A percentile compares a stretch with the other conserved stretches of the same genome.
Evolutionary conservation across 2,888 invertebrate genomes (phyloP).

Genomic region (Bellardia bayeri): DNA sequence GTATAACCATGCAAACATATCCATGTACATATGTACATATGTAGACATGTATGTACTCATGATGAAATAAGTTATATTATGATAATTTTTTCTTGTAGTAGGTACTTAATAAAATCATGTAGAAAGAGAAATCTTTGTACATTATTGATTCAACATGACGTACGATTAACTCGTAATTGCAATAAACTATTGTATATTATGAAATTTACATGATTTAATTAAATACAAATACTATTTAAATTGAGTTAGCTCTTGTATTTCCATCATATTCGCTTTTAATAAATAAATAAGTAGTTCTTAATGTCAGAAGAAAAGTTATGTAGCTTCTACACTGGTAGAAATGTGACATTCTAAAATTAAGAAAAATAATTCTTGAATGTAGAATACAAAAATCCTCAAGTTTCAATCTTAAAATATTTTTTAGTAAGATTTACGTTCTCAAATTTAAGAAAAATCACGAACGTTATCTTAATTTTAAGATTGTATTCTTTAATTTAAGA

Average conservation of each 20-base stretch:
- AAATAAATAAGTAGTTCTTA: too few species aligned
- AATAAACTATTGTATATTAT: background rate
- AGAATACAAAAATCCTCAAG: too few species aligned
- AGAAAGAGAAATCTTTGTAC: background rate
- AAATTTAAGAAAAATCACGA: too few species aligned
- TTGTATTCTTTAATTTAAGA: too few species aligned
- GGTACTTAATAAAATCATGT: background rate
- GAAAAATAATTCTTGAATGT: too few species aligned
- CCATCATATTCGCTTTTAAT: background rate
- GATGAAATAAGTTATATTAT: background rate
- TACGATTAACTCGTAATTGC: slow-evolving; percentile 39
- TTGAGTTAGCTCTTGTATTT: background rate
- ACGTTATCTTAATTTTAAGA: too few species aligned
- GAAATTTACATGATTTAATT: slow-evolving; percentile 24
- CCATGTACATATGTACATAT: background rate
- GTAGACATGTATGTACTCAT: background rate
- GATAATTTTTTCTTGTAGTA: background rate
- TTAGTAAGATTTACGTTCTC: too few species aligned
- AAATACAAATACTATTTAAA: slow-evolving; percentile 19
- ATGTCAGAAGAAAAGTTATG: too few species aligned
- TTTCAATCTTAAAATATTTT: too few species aligned
- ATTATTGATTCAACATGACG: slow-evolving; percentile 27
- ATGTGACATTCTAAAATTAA: too few species aligned
- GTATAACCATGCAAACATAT: background rate
- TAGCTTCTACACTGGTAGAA: too few species aligned